Evolutionary conservation across 1,140 invertebrate species (phyloP), one percentile per base, ranked within the genome.

Genomic region (Oryctes rhinoceros): DNA sequence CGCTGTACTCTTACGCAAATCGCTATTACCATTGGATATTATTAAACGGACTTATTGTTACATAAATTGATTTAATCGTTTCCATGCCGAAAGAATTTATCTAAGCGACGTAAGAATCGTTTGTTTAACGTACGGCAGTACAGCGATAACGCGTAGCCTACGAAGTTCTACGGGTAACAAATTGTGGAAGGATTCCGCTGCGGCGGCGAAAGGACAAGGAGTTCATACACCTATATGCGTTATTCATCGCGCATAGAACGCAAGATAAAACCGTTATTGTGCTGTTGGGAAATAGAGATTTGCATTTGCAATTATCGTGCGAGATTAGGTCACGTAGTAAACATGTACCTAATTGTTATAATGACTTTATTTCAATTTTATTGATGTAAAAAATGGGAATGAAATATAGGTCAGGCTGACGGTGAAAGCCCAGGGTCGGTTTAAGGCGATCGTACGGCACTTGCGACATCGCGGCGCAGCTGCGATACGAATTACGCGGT

Each of bases 291-390:
- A 71, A 71, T 30, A 71, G 5, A 71, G 24, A 71, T 71, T 71
- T 71, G 65, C 65, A 71, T 71, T 71, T 24, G 65, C 65, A 71
- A 71, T 71, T 71, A 71, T 71, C 65, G 65, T 35, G 65, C 65
- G 6, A 71, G 65, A 71, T 71, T 71, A 71, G 65, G 65, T 71
- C 65, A 71, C 65, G 65, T 71, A 71, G 35, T 37, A 71, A 71
- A 71, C 65, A 71, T 71, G 65, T 71, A 71, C 35, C 65, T 71
- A 71, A 71, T 71, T 71, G 65, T 71, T 71, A 24, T 71, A 71
- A 71, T 71, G 65, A 71, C 65, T 71, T 71, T 71, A 71, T 71
- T 71, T 71, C 65, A 71, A 71, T 71, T 71, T 71, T 71, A 71
- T 71, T 71, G 65, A 30, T 15, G 65, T 71, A 71, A 71, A 71